A percentile compares a stretch with the other conserved stretches of the same genome.
Evolutionary conservation across 2,888 invertebrate genomes (phyloP).

Genomic region (Drosophila stalkeri): DNA sequence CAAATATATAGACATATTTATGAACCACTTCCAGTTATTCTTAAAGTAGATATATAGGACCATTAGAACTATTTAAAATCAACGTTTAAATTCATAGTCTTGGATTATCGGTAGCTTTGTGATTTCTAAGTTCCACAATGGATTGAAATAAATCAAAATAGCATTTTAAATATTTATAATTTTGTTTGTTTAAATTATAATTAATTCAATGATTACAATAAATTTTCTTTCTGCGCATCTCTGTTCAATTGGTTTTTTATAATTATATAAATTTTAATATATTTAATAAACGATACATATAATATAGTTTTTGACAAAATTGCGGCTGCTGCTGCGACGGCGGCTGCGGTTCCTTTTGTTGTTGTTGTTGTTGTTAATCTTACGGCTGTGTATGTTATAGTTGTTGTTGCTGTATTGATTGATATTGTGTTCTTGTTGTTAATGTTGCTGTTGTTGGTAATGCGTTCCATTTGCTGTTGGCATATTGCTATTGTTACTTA

Average conservation of each 20-base stretch:
- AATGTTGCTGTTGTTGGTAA: slow-evolving; percentile 46
- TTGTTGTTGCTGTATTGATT: slow-evolving; percentile 53
- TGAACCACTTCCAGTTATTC: too few relatives aligned
- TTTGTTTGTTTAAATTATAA: slow-evolving; percentile 80
- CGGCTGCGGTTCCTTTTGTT: slow-evolving; percentile 59
- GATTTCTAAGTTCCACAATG: slow-evolving; percentile 1
- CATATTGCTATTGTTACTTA: slow-evolving; percentile 44
- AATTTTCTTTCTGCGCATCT: slow-evolving; percentile 77
- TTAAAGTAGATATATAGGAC: neutral
- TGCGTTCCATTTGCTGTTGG: slow-evolving; percentile 57
- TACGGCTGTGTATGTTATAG: slow-evolving; percentile 62
- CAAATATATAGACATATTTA: neutral
- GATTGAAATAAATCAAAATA: slow-evolving; percentile 22
- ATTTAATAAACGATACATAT: slow-evolving; percentile 85
- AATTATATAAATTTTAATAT: slow-evolving; percentile 85
- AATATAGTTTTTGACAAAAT: slow-evolving; percentile 81
- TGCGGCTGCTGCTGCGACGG: slow-evolving; percentile 64
- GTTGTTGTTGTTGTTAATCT: slow-evolving; percentile 52
- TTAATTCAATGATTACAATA: slow-evolving; percentile 84
- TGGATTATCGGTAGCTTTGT: neutral
- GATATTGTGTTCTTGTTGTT: slow-evolving; percentile 38
- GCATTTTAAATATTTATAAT: slow-evolving; percentile 35
- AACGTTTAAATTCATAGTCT: neutral
- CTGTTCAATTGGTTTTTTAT: slow-evolving; percentile 75
- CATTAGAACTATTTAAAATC: neutral